These are phyloP conservation scores for Listronotus bonariensis DNA, from an alignment of 1,140 invertebrate species.

Conservation along the genomic window DNA sequence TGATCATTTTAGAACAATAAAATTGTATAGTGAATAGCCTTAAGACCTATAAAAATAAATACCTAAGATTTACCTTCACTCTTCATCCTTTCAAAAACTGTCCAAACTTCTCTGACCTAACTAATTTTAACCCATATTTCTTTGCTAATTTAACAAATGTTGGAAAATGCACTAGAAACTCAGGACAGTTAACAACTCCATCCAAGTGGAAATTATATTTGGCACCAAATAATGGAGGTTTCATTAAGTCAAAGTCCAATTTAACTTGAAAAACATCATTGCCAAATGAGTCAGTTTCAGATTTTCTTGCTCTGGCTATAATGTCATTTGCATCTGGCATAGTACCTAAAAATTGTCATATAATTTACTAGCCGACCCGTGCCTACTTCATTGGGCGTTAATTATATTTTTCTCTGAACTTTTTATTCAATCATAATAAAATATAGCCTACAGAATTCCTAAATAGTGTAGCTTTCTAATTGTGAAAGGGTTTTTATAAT, in stretches of 20 bases:
- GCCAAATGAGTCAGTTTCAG: conserved; percentile 73
- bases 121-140: conserved; percentile 80
- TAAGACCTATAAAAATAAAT: no score
- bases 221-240: conserved; percentile 89
- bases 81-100: conserved; percentile 74
- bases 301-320: conserved; percentile 63
- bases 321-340: conserved; percentile 93
- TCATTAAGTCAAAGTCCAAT: conserved; percentile 73
- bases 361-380: conserved; percentile 21
- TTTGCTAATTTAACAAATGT: conserved; percentile 80
- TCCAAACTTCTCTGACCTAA: conserved; percentile 75
- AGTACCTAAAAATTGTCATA: conserved; percentile 83
- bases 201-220: conserved; percentile 96
- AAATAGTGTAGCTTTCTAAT: no score
- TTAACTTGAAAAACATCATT: conserved; percentile 86
- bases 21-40: neutral
- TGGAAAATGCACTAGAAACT: conserved; percentile 96
- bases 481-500: no score
- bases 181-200: conserved; percentile 96
- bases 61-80: conserved; percentile 55
- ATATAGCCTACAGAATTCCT: no score
- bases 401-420: no score
- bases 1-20: neutral
- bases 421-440: no score
- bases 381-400: no score